Evolutionary conservation across 2,888 invertebrate genomes (phyloP).

Genomic region (Rhingia rostrata): DNA sequence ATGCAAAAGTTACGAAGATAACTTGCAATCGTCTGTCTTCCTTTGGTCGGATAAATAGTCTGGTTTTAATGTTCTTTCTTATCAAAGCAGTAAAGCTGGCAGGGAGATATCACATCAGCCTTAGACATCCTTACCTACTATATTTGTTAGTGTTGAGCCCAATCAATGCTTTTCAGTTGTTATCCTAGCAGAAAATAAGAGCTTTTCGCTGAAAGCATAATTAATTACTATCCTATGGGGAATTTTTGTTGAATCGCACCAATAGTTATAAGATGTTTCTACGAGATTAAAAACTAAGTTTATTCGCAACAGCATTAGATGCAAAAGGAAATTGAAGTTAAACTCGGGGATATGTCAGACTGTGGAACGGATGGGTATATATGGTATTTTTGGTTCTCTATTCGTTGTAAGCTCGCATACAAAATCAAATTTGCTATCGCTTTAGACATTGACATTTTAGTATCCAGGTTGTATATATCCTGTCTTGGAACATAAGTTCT

Average conservation of each 20-base stretch:
- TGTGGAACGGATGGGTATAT: too few species aligned
- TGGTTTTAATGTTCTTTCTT: constrained; percentile 29
- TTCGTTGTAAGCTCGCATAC: too few species aligned
- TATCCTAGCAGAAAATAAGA: constrained; percentile 1
- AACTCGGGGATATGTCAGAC: too few species aligned
- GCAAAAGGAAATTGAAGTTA: too few species aligned
- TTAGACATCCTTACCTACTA: constrained; percentile 31
- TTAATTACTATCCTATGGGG: background rate
- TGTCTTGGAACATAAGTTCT: too few species aligned
- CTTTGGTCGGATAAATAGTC: constrained; percentile 47
- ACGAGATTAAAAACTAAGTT: background rate
- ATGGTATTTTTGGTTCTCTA: too few species aligned
- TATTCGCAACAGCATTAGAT: too few species aligned
- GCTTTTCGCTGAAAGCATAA: constrained; percentile 1
- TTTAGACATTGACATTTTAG: too few species aligned
- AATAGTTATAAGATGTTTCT: background rate
- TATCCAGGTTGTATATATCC: too few species aligned
- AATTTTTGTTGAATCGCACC: constrained; percentile 17
- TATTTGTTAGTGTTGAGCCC: constrained; percentile 9
- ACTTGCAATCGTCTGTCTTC: constrained; percentile 36
- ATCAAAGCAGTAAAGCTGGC: background rate
- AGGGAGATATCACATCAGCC: background rate
- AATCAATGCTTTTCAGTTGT: constrained; percentile 24
- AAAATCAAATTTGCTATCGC: too few species aligned
- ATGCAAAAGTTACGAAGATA: constrained; percentile 28